Base-by-base conservation (phyloP, 2,113 vertebrate species). In the Esox niger region DNA sequence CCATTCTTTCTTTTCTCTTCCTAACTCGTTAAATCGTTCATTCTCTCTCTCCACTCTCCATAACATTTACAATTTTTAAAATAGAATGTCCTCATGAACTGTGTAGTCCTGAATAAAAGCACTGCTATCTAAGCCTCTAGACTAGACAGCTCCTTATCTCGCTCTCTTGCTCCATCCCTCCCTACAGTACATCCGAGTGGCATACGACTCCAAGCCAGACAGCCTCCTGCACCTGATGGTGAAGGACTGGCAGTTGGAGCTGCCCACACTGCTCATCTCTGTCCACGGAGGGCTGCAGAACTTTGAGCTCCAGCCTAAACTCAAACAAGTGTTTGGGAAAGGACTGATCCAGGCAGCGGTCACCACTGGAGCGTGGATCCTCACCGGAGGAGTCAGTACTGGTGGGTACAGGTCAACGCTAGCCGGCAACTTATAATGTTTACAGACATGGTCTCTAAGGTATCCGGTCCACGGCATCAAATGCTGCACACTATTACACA, bases 301-400 rank as follows among this genome's bases (percentile, higher is more conserved):
- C 83, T 98, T 99, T 26, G 94, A 96, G 74, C 88, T 99, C 80
- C 95, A 95, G 32, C 95, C 96, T 23, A 99, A 98, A 80, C 90
- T 99, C 64, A 98, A 98, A 79, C 97, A 98, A 78, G 95, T 98
- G 0, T 99, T 99, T 77, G 97, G 97, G 6, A 98, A 95, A 84
- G 97, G 97, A 0, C 89, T 99, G 73, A 95, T 98, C 86, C 98
- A 99, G 75, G 97, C 97, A 4, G 95, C 96, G 2, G 90, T 98
- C 90, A 99, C 97, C 64, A 99, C 97, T 0, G 95, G 97, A 57
- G 97, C 97, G 66, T 99, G 97, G 97, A 98, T 99, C 87, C 98
- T 98, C 89, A 98, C 97, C 0, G 95, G 95, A 2, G 97, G 96
- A 32, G 93, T 98, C 80, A 97, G 94, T 77, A 98, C 95, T 2